Evolutionary conservation across 2,113 vertebrate species (phyloP).

Genomic region (Melanotaenia duboulayi): DNA sequence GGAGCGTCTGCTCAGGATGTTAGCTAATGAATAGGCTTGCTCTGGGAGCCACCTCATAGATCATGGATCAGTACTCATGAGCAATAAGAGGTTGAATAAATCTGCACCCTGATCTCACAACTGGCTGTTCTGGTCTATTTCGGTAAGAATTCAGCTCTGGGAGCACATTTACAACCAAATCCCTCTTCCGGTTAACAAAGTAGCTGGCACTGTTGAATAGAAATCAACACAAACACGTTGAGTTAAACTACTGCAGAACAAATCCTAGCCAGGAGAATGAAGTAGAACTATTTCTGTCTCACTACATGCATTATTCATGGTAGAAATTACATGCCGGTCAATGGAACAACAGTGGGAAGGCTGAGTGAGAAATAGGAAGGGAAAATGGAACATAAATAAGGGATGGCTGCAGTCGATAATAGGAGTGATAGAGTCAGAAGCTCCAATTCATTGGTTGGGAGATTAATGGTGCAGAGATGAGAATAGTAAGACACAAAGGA

Average conservation of each 20-base stretch:
- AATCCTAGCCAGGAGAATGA: conserved; percentile 56
- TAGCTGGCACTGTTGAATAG: conserved; percentile 46
- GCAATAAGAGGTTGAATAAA: conserved; percentile 49
- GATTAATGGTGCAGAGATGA: conserved; percentile 74
- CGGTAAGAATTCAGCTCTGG: conserved; percentile 48
- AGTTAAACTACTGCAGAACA: conserved; percentile 64
- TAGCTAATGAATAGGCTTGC: conserved; percentile 50
- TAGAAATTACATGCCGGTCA: conserved; percentile 68
- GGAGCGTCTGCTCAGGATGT: conserved; percentile 17
- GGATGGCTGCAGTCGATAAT: conserved; percentile 70
- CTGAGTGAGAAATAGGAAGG: conserved; percentile 48
- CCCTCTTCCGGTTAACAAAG: conserved; percentile 56
- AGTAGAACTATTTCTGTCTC: conserved; percentile 71
- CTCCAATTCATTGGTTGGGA: conserved; percentile 75
- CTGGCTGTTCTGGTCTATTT: conserved; percentile 44
- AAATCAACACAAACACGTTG: conserved; percentile 44
- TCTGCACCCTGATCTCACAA: conserved; percentile 57
- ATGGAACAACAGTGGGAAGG: conserved; percentile 64
- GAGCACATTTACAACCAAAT: conserved; percentile 51
- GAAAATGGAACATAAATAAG: conserved; percentile 77
- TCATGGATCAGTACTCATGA: conserved; percentile 40
- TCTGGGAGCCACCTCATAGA: conserved; percentile 47
- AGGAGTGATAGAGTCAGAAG: conserved; percentile 74
- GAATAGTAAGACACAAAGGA: conserved; percentile 50
- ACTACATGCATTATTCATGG: conserved; percentile 78